Base-by-base conservation (phyloP, 1,140 invertebrate genomes). In the Zaprionus camerounensis region DNA sequence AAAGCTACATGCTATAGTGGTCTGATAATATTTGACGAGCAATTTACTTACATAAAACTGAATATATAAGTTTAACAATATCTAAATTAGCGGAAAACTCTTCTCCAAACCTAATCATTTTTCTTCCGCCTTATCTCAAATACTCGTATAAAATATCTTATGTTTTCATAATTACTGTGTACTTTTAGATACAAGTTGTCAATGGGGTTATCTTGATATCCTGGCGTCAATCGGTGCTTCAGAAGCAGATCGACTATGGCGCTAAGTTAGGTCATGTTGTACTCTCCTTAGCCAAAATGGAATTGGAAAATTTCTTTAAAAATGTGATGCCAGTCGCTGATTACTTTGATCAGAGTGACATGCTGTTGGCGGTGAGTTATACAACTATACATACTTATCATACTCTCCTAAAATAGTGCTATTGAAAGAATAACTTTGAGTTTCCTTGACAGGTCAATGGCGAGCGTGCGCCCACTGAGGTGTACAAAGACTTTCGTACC, bases 261-360 rank as follows among this genome's bases (percentile, higher is more conserved):
- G 97, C 97, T 59, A 95, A 97, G 93, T 94, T 98, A 61, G 97
- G 97, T 36, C 97, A 97, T 92, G 96, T 98, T 44, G 96, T 98
- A 71, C 95, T 98, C 56, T 96, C 96, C 68, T 93, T 98, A 70
- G 97, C 97, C 28, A 94, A 95, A 92, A 97, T 97, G 96, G 97
- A 98, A 93, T 94, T 98, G 9, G 95, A 95, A 82, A 97, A 98
- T 94, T 98, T 98, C 94, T 97, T 96, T 86, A 96, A 96, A 91
- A 97, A 97, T 90, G 97, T 97, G 22, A 97, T 97, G 94, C 97
- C 97, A 0, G 97, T 98, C 6, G 96, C 96, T 0, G 97, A 98
- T 90, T 97, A 97, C 93, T 97, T 97, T 92, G 97, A 98, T 92
- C 97, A 97, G 92, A 96, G 95, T 87, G 96, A 96, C 83, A 96